Base-by-base conservation (phyloP, 2,113 vertebrate genomes). In the Zingel zingel region DNA sequence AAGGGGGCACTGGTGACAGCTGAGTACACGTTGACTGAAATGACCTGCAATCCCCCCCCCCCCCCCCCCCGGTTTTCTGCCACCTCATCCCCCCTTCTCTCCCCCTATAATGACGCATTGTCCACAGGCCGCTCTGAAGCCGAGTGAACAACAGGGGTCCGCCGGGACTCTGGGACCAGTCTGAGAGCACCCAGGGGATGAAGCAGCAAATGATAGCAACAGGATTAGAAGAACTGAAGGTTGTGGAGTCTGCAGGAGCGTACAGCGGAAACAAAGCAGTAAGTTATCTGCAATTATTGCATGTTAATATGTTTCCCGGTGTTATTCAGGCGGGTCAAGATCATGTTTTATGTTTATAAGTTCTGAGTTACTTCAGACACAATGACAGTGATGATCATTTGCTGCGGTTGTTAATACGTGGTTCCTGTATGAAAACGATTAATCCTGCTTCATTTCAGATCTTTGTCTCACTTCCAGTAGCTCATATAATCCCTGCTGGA, bases 31-130 rank as follows among this genome's bases (percentile, higher is more conserved):
- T 13, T 77, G 57, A 68, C 64, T 63, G 53, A 66, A 83, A 65
- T 33, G 74, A 77, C 51, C 62, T 71, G 66, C 18, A 33, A 33
- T 30, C 8, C 7, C 36, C 7, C 36, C 36, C 36, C 33, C 6
- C 33, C 33, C 33, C 36, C 56, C 50, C 30, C 19, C 68, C 3
- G 51, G 65, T 43, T 23, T 63, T 64, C 58, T 45, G 59, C 30
- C 1, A 2, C 30, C 50, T 71, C 73, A 83, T 13, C n/a, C 67
- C 51, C 43, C 43, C 51, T n/a, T 14, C 45, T 25, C 19, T 45
- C 5, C 23, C 53, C 25, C 6, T 23, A 83, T 78, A 83, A 83
- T 77, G 68, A 77, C 3, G 13, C 74, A 67, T 78, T 83, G 81
- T 83, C 75, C 23, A 45, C 57, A 67, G 57, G 43, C 59, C 14